Evolutionary conservation across 2,113 vertebrate species (phyloP).

Genomic region (Acrocephalus kingi): DNA sequence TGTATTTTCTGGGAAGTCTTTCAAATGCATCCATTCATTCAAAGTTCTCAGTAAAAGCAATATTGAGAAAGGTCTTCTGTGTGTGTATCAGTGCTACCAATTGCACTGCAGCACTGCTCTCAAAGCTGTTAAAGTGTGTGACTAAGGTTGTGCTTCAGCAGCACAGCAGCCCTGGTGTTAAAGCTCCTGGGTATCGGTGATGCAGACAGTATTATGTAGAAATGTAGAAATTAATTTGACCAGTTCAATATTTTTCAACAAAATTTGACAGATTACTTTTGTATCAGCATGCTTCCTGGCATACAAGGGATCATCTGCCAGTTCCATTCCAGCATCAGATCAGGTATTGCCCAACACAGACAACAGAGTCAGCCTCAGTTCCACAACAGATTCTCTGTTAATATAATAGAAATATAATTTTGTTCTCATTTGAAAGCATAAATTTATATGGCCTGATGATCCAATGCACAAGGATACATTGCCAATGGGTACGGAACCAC

Average conservation of each 20-base stretch:
- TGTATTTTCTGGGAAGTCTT: constrained; percentile 46
- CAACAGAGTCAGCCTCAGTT: background rate
- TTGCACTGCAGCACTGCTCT: background rate
- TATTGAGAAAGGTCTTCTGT: constrained; percentile 36
- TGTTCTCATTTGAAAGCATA: background rate
- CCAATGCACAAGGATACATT: background rate
- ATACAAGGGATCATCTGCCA: background rate
- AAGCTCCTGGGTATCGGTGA: background rate
- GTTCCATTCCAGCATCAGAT: background rate
- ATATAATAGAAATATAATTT: background rate
- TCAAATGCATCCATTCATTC: constrained; percentile 52
- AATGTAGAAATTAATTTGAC: background rate
- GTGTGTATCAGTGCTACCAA: background rate
- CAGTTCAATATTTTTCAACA: background rate
- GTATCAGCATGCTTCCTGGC: background rate
- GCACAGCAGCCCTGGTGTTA: background rate
- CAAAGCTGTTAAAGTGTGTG: background rate
- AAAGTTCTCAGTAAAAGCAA: constrained; percentile 18
- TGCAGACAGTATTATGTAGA: background rate
- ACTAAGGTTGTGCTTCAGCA: background rate
- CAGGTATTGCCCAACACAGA: background rate
- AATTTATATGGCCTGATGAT: background rate
- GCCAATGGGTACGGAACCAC: background rate
- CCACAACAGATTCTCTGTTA: background rate
- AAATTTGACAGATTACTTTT: background rate